A percentile compares a stretch with the other conserved stretches of the same genome.
Evolutionary conservation across 2,113 vertebrate species (phyloP).

Genomic region (Tretioscincus oriximinensis): DNA sequence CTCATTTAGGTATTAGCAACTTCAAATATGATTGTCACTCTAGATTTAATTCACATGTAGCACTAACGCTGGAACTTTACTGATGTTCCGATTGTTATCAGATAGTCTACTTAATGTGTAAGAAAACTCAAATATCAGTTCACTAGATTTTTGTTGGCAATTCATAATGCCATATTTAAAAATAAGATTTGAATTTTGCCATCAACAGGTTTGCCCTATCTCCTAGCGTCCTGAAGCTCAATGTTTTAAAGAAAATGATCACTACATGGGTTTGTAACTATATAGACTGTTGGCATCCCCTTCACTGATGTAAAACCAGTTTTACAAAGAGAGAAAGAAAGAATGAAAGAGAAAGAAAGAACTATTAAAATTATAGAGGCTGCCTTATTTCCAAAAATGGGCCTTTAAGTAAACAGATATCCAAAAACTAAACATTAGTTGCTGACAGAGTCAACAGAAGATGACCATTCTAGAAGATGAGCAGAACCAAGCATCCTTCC

Average conservation of each 20-base stretch:
- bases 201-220: neutral
- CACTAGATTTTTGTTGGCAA: neutral
- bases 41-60: neutral
- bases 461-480: too few species aligned
- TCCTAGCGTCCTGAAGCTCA: neutral
- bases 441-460: too few species aligned
- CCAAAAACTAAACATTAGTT: too few species aligned
- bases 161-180: neutral
- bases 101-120: neutral
- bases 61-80: neutral
- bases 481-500: too few species aligned
- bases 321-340: neutral
- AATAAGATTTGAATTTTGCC: neutral
- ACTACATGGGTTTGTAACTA: neutral
- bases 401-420: too few species aligned
- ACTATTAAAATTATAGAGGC: too few species aligned
- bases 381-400: too few species aligned
- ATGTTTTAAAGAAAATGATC: neutral
- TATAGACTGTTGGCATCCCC: too few species aligned
- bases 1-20: too few species aligned
- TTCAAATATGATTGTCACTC: neutral
- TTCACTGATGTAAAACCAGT: neutral
- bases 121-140: neutral
- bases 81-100: neutral
- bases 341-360: too few species aligned